Conservation (phyloP, 1,140 invertebrate genomes). For the Macrostomum lignano region DNA sequence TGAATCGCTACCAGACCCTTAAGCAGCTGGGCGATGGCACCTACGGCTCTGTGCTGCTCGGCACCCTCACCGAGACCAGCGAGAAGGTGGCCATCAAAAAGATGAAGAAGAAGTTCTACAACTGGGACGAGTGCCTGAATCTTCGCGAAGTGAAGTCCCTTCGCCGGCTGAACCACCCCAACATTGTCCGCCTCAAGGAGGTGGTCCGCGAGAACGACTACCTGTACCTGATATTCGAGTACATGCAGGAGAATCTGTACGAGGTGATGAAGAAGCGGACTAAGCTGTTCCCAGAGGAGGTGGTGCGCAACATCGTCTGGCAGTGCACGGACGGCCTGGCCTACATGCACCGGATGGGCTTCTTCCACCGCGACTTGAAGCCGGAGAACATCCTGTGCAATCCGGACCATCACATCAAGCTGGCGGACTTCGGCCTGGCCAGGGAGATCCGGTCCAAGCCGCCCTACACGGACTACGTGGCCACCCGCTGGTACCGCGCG, state of each 20-base stretch:
- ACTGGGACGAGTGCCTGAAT: constrained; percentile 97
- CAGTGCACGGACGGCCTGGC: constrained; percentile 72
- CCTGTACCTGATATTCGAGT: constrained; percentile 95
- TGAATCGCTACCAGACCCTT: constrained; percentile 63
- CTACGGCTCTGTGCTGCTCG: constrained; percentile 81
- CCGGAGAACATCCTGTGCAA: constrained; percentile 88
- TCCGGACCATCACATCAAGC: constrained; percentile 80
- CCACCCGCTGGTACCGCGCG: constrained; percentile 86
- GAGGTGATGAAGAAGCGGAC: constrained; percentile 83
- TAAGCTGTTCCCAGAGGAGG: constrained; percentile 61
- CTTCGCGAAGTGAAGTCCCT: constrained; percentile 77
- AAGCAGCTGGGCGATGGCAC: constrained; percentile 91
- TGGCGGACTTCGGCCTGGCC: constrained; percentile 88
- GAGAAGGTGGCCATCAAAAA: constrained; percentile 95
- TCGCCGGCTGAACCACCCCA: constrained; percentile 85
- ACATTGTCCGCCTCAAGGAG: constrained; percentile 90
- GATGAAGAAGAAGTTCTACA: constrained; percentile 99
- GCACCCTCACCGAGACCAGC: constrained; percentile 69
- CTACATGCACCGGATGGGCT: constrained; percentile 91
- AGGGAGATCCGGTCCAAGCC: constrained; percentile 56
- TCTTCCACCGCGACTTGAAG: constrained; percentile 57
- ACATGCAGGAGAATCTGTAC: constrained; percentile 98
- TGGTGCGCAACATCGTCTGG: constrained; percentile 71
- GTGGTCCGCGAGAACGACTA: constrained; percentile 94
- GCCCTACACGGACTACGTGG: constrained; percentile 94